Base-by-base conservation (phyloP, 2,888 invertebrate species). In the Homarus gammarus region DNA sequence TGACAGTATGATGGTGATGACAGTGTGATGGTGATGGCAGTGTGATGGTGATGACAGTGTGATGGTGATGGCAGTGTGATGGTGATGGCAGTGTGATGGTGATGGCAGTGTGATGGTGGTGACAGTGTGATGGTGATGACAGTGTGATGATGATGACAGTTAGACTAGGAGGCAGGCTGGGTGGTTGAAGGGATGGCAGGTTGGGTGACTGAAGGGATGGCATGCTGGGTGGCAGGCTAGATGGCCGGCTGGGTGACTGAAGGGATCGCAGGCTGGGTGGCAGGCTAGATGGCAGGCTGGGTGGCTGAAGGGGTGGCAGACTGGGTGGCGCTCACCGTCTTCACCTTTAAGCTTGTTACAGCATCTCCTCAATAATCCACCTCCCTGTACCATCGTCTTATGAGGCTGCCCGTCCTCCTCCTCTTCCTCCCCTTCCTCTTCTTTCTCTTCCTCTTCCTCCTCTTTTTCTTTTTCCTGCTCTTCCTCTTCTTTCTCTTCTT, bases 341-440 rank as follows among this genome's bases (percentile, higher is more conserved):
- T 78, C 77, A 78, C 77, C 77, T 78, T 78, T 78, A 78, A 78
- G 77, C 77, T 51, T 78, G 77, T 78, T 78, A 51, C 77, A 78
- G 77, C 12, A 56, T 31, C 77, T 78, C 77, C 77, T 78, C 51
- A 51, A 56, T 78, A 78, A 78, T 51, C 77, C 51, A 31, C 31
- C 31, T 51, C 51, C 12, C 56, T 56, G 56, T 56, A 56, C 56
- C 56, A 8, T 8, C 2, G 56, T 56, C 56, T 56, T 18, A 15
- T 8, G 56, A 18, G 56, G 5, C 64, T 18, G 6, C 64, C 18
- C 31, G 6, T 6, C 64, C 64, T 64, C 64, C 6, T 18, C 6
- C 6, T 3, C 6, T 18, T 64, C 64, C 31, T 64, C 64, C 5
- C 31, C n/a, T 31, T n/a, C 31, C 31, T 6, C 18, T 64, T 64